Evolutionary conservation across 2,113 vertebrate genomes (phyloP), one percentile per base, ranked within the genome.

Genomic region (Festucalex cinctus): DNA sequence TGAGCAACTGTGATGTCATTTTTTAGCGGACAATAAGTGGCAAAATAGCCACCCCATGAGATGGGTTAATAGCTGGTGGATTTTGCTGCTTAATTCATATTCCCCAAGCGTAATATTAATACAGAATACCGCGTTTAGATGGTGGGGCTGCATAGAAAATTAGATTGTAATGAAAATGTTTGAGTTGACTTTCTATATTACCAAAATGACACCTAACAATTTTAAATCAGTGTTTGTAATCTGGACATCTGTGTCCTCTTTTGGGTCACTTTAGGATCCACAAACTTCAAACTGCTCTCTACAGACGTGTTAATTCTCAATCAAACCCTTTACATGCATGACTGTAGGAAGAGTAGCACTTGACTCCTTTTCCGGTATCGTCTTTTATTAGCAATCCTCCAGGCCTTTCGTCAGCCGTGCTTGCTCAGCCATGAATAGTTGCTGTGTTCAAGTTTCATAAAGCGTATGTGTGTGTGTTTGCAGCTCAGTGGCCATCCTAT

Each of bases 351-450:
- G 16, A 46, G 6, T 9, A 54, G 35, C 35, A 39, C 35, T n/a
- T n/a, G n/a, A 10, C 9, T 37, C 17, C 17, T 44, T 17, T 49
- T 12, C 22, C 10, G 10, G 1, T 19, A n/a, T 22, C 63, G 17
- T 17, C 44, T 66, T n/a, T 43, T 49, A 35, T 73, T 51, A 24
- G 22, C 44, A 41, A 13, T 63, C 24, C 10, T 5, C 3, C n/a
- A 9, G 22, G n/a, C 46, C 28, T 32, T 46, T 58, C 32, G 37
- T 73, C 16, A 51, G 64, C 12, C 64, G 56, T 5, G 32, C 9
- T 0, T 46, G 72, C 37, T 79, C 69, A 67, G 57, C 63, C 76
- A 77, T 58, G 80, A 79, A 82, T 68, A 71, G 77, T 68, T 63
- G 49, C 12, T 63, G 68, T 54, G 59, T 63, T 58, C 26, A 35